Evolutionary conservation across 1,140 invertebrate species (phyloP).

Genomic region (Elymnias hypermnestra): DNA sequence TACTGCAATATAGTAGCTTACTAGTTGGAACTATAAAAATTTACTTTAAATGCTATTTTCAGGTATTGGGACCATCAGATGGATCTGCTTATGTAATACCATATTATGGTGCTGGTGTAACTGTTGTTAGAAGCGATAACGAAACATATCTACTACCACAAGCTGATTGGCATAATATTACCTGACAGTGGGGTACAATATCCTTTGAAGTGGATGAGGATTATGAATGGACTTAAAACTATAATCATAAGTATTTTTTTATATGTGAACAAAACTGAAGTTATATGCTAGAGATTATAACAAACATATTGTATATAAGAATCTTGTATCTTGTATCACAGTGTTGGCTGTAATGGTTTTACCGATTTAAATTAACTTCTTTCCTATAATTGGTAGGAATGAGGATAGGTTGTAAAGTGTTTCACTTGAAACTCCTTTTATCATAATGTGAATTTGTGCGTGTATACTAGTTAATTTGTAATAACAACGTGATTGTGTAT

Average conservation of each 20-base stretch:
- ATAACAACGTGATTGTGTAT: too few relatives aligned
- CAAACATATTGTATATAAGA: too few relatives aligned
- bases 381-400: too few relatives aligned
- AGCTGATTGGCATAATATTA: conserved; percentile 83
- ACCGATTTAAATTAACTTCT: too few relatives aligned
- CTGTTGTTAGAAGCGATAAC: conserved; percentile 89
- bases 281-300: not conserved
- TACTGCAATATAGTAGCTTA: too few relatives aligned
- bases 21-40: too few relatives aligned
- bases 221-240: conserved; percentile 65
- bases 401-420: too few relatives aligned
- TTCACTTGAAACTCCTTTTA: too few relatives aligned
- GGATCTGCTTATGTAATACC: conserved; percentile 97
- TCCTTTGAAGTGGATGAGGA: conserved; percentile 63
- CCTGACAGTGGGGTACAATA: conserved; percentile 69
- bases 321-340: too few relatives aligned
- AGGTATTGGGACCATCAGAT: conserved; percentile 95
- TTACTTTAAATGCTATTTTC: conserved; percentile 31
- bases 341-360: too few relatives aligned
- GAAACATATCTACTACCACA: conserved; percentile 89
- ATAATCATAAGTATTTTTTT: conserved; percentile 8
- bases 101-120: conserved; percentile 92
- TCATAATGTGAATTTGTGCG: too few relatives aligned
- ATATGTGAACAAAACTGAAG: not conserved
- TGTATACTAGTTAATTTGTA: too few relatives aligned